Evolutionary conservation across 2,113 vertebrate genomes (phyloP).

Genomic region (Ceyx margarethae): DNA sequence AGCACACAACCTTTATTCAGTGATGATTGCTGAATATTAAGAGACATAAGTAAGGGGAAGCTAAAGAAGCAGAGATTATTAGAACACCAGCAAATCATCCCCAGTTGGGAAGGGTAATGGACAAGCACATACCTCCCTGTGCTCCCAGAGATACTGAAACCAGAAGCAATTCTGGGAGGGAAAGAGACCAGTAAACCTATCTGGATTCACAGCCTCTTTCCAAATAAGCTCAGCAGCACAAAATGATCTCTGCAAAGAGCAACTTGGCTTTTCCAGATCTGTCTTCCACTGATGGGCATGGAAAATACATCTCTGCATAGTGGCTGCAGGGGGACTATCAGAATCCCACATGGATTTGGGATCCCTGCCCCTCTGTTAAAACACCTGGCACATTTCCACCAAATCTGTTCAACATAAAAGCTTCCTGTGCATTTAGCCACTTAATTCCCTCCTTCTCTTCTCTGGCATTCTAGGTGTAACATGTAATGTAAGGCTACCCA

Average conservation of each 20-base stretch:
- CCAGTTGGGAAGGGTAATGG: background rate
- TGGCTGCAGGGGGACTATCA: background rate
- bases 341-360: background rate
- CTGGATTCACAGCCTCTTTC: background rate
- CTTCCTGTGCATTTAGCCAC: background rate
- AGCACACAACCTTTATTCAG: conserved; percentile 3
- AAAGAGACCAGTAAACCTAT: background rate
- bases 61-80: background rate
- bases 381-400: background rate
- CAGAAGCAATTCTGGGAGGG: background rate
- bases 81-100: background rate
- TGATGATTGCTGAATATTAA: background rate
- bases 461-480: background rate
- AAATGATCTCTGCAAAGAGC: background rate
- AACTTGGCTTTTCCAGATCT: background rate
- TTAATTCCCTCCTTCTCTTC: background rate
- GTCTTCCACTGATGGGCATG: background rate
- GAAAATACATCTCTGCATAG: background rate
- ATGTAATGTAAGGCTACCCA: background rate
- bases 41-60: background rate
- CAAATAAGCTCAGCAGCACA: background rate
- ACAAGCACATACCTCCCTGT: background rate
- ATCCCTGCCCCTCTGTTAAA: background rate
- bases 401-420: background rate
- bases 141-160: background rate